Conservation (phyloP, 1,140 invertebrate species). For the Apocrypta bakeri region DNA sequence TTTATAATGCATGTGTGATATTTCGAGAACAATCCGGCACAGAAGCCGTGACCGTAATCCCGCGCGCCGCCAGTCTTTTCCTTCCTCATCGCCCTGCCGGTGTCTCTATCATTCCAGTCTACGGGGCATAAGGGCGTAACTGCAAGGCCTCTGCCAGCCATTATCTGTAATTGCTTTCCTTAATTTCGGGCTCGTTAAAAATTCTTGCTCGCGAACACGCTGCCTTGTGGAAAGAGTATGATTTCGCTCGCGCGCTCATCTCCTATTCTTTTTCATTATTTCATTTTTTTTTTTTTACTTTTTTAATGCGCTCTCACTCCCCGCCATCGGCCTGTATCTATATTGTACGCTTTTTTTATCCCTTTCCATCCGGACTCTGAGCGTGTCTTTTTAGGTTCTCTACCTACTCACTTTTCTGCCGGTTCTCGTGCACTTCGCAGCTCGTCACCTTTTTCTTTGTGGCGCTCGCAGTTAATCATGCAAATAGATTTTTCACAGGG, state of each 20-base stretch:
- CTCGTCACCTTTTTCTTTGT: constrained; percentile 37
- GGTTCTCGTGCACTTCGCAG: not conserved
- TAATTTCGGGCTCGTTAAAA: constrained; percentile 54
- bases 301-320: not conserved
- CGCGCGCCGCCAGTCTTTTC: not conserved
- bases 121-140: constrained; percentile 18
- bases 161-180: constrained; percentile 60
- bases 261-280: constrained; percentile 13
- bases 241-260: constrained; percentile 38
- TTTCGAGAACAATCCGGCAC: not conserved
- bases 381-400: constrained; percentile 10
- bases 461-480: constrained; percentile 42
- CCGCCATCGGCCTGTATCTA: constrained; percentile 13
- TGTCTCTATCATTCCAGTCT: constrained; percentile 43
- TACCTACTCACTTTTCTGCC: too few species aligned
- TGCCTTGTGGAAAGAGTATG: not conserved
- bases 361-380: not conserved
- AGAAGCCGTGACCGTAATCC: not conserved
- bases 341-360: constrained; percentile 23
- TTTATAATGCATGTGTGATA: not conserved
- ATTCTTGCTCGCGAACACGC: constrained; percentile 28
- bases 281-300: not conserved
- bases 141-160: constrained; percentile 50
- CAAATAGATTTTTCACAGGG: constrained; percentile 48
- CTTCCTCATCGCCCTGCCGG: constrained; percentile 26